Conservation (phyloP, 2,888 invertebrate species). For the Melipona beecheii region DNA sequence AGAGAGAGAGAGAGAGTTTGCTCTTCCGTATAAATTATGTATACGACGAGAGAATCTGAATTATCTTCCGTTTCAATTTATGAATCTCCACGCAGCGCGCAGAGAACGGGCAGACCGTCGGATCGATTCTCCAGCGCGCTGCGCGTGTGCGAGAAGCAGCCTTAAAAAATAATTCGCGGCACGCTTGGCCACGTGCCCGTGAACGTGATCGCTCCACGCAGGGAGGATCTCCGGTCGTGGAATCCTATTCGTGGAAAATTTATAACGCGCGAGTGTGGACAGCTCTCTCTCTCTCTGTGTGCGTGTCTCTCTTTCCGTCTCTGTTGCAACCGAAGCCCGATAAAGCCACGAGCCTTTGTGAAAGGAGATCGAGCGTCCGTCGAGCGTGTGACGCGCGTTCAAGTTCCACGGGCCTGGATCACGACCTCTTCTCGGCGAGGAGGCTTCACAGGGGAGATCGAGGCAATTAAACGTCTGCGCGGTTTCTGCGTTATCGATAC, state of each 20-base stretch:
- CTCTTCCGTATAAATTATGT: neutral
- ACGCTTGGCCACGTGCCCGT: conserved; percentile 61
- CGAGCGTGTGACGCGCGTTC: conserved; percentile 70
- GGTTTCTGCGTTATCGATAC: conserved; percentile 49
- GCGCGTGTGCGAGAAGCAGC: neutral
- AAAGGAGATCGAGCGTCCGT: conserved; percentile 57
- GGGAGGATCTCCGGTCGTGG: conserved; percentile 22
- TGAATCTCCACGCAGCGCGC: neutral
- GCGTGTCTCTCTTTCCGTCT: neutral
- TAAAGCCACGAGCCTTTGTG: conserved; percentile 17
- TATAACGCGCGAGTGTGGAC: conserved; percentile 29
- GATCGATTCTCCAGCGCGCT: conserved; percentile 6
- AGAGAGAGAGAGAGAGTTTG: too few relatives aligned
- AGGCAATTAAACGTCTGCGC: conserved; percentile 74
- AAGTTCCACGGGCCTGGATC: conserved; percentile 69
- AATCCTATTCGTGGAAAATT: conserved; percentile 56
- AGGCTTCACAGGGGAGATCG: conserved; percentile 78
- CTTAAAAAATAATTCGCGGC: conserved; percentile 43
- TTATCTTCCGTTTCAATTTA: neutral
- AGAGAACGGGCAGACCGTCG: conserved; percentile 22
- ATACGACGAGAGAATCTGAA: neutral
- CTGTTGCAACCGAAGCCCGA: neutral
- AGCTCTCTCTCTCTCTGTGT: neutral
- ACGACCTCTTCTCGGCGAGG: conserved; percentile 76
- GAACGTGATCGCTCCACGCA: conserved; percentile 53